phyloP scores from a whole-genome alignment of 2,888 invertebrate genomes.

The Elgonia sp. region DNA sequence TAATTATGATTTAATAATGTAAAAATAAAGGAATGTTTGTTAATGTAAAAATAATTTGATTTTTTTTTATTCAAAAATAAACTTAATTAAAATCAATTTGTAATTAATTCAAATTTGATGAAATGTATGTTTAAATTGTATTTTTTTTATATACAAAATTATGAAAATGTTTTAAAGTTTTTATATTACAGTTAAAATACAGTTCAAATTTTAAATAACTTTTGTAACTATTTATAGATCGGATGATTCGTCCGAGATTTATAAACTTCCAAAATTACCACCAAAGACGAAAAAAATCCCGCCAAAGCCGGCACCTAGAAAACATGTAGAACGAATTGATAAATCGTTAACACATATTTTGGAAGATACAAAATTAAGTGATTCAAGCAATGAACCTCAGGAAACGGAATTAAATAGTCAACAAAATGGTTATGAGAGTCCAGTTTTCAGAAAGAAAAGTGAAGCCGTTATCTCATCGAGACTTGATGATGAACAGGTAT shows the following conservation, averaged over 20 bases:
- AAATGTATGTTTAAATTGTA: no score
- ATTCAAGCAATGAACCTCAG: constrained; percentile 77
- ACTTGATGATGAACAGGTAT: constrained; percentile 74
- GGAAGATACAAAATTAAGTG: constrained; percentile 82
- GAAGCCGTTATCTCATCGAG: constrained; percentile 87
- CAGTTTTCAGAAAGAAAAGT: constrained; percentile 89
- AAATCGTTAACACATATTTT: constrained; percentile 84
- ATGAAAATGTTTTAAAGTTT: no score
- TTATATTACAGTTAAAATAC: background rate
- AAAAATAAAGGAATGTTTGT: no score
- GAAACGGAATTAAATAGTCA: constrained; percentile 26
- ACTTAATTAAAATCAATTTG: no score
- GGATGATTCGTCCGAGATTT: constrained; percentile 82
- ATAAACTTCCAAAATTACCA: constrained; percentile 83
- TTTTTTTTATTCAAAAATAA: no score
- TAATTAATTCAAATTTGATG: no score
- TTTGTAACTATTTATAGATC: constrained; percentile 74
- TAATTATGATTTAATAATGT: no score
- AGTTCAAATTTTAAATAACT: background rate
- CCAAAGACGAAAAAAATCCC: constrained; percentile 82
- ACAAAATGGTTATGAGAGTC: constrained; percentile 87
- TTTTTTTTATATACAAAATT: no score
- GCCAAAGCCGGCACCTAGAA: constrained; percentile 84
- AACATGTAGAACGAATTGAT: constrained; percentile 80
- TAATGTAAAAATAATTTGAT: no score